Base-by-base conservation (phyloP, 1,140 invertebrate species). In the Lithobius niger region DNA sequence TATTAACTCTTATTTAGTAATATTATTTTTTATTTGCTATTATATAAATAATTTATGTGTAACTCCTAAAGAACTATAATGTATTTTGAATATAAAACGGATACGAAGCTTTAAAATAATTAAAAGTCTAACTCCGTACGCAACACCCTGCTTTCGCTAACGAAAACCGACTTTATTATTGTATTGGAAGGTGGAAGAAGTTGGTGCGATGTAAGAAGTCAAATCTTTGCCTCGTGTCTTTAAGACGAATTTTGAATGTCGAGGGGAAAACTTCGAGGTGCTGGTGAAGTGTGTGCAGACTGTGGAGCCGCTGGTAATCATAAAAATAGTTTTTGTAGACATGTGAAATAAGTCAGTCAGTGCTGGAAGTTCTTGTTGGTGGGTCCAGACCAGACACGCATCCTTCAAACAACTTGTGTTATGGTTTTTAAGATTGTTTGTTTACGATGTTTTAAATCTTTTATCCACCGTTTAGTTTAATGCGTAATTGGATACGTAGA, bases 201-300 rank as follows among this genome's bases (percentile, higher is more conserved):
- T 10, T 10, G n/a, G n/a, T 10, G 10, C n/a, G 10, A 36, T 36
- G 31, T 10, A 36, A 10, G 31, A 10, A n/a, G 10, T 36, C n/a
- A 36, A 10, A 10, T 36, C 10, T 10, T 10, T n/a, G 31, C n/a
- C 10, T 36, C 10, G 10, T 10, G 10, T 36, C 31, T 36, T n/a
- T 36, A 36, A 36, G n/a, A n/a, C n/a, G 31, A 36, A n/a, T 36
- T 50, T 26, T 25, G 10, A 18, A 87, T 86, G 82, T 84, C 84
- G 54, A 79, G 84, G 62, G 79, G 78, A 57, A 88, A 87, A 72
- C 80, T 84, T 59, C 79, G 81, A 62, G 76, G 79, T 52, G 79
- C 79, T 60, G 73, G 79, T 25, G 85, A 88, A 69, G 74, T 85
- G 57, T 90, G 86, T 68, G 85, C 84, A 28, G 86, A 90, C 70